Conservation (phyloP, 2,113 vertebrate species). For the Takifugu flavidus region DNA sequence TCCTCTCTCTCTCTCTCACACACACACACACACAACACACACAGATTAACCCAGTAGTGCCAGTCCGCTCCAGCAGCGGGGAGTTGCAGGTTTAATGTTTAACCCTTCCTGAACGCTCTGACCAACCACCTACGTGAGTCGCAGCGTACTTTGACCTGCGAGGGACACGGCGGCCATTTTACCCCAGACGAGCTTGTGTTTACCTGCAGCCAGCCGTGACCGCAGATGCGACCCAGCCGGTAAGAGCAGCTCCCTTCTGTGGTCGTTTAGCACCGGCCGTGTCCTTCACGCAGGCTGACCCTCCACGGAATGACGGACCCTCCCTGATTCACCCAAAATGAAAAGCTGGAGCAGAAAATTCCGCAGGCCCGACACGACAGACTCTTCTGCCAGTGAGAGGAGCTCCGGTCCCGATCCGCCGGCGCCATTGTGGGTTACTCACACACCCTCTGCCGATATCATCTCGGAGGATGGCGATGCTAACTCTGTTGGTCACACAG, state of each 20-base stretch:
- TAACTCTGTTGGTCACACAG: constrained; percentile 19
- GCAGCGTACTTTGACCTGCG: constrained; percentile 29
- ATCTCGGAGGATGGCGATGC: constrained; percentile 14
- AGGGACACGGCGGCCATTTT: constrained; percentile 48
- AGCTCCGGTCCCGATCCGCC: constrained; percentile 19
- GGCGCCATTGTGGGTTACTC: constrained; percentile 58
- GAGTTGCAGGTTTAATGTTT: constrained; percentile 69
- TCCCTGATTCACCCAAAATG: constrained; percentile 46
- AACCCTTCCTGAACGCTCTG: constrained; percentile 48
- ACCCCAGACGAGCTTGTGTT: not conserved
- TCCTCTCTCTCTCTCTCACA: not conserved
- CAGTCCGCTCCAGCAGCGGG: constrained; percentile 37
- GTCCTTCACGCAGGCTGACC: constrained; percentile 4
- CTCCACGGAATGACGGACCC: not conserved
- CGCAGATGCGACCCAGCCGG: not conserved
- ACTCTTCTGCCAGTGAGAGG: constrained; percentile 26
- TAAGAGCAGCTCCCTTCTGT: constrained; percentile 13
- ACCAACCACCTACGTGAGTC: constrained; percentile 32
- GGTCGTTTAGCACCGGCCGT: not conserved
- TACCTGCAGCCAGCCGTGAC: not conserved
- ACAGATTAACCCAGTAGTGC: constrained; percentile 45
- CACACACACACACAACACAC: not conserved
- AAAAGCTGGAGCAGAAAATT: constrained; percentile 34
- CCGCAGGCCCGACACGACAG: constrained; percentile 10
- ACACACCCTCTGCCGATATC: constrained; percentile 40